A percentile compares a stretch with the other conserved stretches of the same genome.
phyloP scores from a whole-genome alignment of 2,797 vertebrate genomes.

The Triplophysa bombifrons region DNA sequence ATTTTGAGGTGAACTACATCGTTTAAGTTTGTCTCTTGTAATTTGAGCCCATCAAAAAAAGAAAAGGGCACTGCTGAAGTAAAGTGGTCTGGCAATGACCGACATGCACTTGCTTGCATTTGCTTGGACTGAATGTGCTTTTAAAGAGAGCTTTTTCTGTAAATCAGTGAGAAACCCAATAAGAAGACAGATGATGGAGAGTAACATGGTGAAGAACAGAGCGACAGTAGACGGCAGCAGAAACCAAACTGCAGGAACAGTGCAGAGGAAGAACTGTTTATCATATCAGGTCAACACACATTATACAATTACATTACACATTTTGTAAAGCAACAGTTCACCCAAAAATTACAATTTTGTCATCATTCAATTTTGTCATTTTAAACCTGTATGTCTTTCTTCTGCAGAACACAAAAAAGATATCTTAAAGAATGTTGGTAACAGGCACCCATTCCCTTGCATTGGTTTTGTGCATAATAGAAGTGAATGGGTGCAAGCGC shows the following conservation, averaged over 20 bases:
- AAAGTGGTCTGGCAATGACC: not conserved
- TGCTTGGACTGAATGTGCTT: not conserved
- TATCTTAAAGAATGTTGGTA: too few species aligned
- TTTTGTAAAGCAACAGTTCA: too few species aligned
- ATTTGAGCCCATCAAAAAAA: not conserved
- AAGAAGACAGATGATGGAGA: conserved; percentile 67
- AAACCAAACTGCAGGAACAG: conserved; percentile 61
- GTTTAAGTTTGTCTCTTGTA: not conserved
- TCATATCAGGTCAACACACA: conserved; percentile 69
- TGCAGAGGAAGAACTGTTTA: conserved; percentile 65
- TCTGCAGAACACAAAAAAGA: too few species aligned
- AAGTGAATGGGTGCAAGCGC: too few species aligned
- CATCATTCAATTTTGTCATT: too few species aligned
- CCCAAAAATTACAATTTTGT: too few species aligned
- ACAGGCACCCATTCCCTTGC: too few species aligned
- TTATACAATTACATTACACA: not conserved
- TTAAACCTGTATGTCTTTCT: too few species aligned
- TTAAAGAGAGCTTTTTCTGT: conserved; percentile 24
- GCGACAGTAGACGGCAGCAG: conserved; percentile 70
- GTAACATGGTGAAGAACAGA: conserved; percentile 67
- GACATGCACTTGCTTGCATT: not conserved
- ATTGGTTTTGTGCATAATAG: too few species aligned
- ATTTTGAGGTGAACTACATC: not conserved
- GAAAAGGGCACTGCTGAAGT: not conserved
- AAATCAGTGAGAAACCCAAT: conserved; percentile 55